Evolutionary conservation across 2,888 invertebrate genomes (phyloP), one percentile per base, ranked within the genome.

Genomic region (Lottia gigantea): DNA sequence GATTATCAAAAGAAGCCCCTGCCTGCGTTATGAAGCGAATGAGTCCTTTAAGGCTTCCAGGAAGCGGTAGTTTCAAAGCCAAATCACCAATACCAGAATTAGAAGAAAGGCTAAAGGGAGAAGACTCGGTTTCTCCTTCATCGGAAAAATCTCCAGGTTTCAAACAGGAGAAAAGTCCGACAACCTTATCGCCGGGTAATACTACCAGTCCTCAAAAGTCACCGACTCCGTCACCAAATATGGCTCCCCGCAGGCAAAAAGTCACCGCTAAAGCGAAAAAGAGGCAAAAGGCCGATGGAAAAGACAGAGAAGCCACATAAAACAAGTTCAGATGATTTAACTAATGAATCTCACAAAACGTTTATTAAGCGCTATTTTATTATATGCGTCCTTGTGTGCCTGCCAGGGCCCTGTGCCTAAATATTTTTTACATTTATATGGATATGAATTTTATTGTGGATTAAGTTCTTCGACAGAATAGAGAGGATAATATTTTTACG

Each of bases 231-330:
- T 76, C 76, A 3, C 76, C 76, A n/a, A 78, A 74, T 66, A 74
- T 76, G 61, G 77, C 74, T 25, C 75, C 76, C 1, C 75, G 83
- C 63, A 76, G 83, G 19, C 82, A 82, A 73, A 76, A 81, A 73
- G 79, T 82, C 64, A 83, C 84, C 46, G 84, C 84, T 46, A 84
- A 84, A 69, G 84, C 84, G 66, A 84, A 82, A 76, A 81, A 82
- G 49, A 79, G 84, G 49, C 84, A 84, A 74, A 81, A 81, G 75
- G 82, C 82, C 61, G 76, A 75, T 19, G 82, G 80, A 64, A 75
- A 70, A 15, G 67, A 65, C 19, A 23, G 69, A 23, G 64, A 63
- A 40, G 70, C 62, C 15, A 66, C 66, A 46, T 69, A 23, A 55
- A 23, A 55, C 31, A 40, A 40, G 40, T 40, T 40, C 31, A 31